Evolutionary conservation across 2,797 vertebrate species (phyloP).

Genomic region (Xenentodon cancila): DNA sequence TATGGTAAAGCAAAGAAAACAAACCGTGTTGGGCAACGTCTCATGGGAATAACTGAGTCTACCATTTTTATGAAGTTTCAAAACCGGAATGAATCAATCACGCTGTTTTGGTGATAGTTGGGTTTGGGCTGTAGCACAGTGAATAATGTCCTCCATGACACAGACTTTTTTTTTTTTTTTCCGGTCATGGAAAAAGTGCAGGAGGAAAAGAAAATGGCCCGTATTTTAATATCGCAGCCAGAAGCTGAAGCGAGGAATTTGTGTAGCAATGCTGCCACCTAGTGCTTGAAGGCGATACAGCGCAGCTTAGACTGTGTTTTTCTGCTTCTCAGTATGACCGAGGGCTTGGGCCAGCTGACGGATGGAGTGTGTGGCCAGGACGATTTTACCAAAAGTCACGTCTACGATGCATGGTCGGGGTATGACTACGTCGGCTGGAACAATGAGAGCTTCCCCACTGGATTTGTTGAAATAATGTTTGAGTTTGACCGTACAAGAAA

Average conservation of each 20-base stretch:
- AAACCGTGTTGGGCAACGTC: constrained; percentile 52
- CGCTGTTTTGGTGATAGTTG: constrained; percentile 32
- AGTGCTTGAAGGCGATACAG: neutral
- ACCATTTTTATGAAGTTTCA: constrained; percentile 25
- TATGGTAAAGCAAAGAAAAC: constrained; percentile 61
- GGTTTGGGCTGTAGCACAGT: constrained; percentile 64
- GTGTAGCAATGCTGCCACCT: constrained; percentile 64
- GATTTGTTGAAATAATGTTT: constrained; percentile 95
- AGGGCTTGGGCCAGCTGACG: constrained; percentile 95
- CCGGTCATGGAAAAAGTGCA: constrained; percentile 26
- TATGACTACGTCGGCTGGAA: constrained; percentile 97
- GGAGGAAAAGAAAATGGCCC: constrained; percentile 64
- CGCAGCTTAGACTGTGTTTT: neutral
- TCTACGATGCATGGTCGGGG: constrained; percentile 93
- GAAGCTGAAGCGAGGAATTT: constrained; percentile 13
- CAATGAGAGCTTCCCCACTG: constrained; percentile 88
- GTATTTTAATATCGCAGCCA: constrained; percentile 42
- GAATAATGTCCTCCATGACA: constrained; percentile 82
- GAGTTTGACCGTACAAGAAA: constrained; percentile 96
- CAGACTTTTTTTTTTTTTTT: constrained; percentile 29
- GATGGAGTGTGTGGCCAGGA: constrained; percentile 94
- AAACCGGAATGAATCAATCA: constrained; percentile 35
- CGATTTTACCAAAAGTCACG: constrained; percentile 91
- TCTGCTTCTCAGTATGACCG: constrained; percentile 88
- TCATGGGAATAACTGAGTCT: constrained; percentile 70